phyloP scores from a whole-genome alignment of 2,113 vertebrate genomes.

The Misgurnus mizolepis region DNA sequence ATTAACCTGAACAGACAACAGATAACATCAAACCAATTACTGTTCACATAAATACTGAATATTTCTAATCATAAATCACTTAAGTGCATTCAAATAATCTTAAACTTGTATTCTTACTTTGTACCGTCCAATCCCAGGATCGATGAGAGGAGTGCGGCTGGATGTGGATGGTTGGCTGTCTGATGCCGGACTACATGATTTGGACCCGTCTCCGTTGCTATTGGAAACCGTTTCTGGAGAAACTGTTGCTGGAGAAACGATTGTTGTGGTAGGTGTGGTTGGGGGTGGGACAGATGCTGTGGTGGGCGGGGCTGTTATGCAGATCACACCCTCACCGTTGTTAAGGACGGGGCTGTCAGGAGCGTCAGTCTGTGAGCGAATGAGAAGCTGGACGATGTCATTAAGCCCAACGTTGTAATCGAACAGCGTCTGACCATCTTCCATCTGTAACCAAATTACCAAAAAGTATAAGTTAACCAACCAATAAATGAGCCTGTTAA shows the following conservation, averaged over 20 bases:
- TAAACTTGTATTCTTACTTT: constrained; percentile 77
- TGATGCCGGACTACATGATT: constrained; percentile 61
- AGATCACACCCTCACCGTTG: constrained; percentile 71
- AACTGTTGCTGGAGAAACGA: constrained; percentile 42
- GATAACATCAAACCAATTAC: neutral
- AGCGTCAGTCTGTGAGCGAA: constrained; percentile 87
- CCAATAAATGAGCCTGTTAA: neutral
- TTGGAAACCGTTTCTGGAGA: constrained; percentile 36
- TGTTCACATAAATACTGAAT: neutral
- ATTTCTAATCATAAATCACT: too few species aligned
- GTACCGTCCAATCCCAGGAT: constrained; percentile 90
- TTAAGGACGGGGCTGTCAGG: constrained; percentile 77
- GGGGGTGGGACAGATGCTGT: constrained; percentile 47
- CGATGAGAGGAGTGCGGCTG: constrained; percentile 79
- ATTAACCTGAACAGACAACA: constrained; percentile 81
- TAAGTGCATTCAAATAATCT: too few species aligned
- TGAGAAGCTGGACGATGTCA: constrained; percentile 96
- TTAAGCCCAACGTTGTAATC: constrained; percentile 98
- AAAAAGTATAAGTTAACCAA: neutral
- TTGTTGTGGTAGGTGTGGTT: constrained; percentile 55
- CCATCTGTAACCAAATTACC: constrained; percentile 76
- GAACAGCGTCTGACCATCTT: constrained; percentile 97
- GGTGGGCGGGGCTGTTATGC: constrained; percentile 58
- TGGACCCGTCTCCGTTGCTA: constrained; percentile 51
- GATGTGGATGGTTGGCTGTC: constrained; percentile 86